Conservation (phyloP, 1,140 invertebrate species). For the Drosophila nasuta region DNA sequence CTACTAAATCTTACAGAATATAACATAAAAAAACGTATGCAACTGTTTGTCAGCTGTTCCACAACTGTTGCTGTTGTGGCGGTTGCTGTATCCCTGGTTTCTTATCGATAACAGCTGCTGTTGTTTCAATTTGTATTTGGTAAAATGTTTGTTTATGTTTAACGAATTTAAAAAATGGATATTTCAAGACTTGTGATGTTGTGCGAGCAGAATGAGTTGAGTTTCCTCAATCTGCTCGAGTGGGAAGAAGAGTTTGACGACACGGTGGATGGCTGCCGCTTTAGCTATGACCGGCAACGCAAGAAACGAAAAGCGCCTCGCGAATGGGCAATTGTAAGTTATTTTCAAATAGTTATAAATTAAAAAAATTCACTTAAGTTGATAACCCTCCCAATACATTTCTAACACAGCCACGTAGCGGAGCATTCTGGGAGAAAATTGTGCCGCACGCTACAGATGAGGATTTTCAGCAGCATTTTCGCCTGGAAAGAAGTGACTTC, state of each 20-base stretch:
- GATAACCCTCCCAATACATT: neutral
- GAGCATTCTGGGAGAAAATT: neutral
- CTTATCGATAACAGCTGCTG: conserved; percentile 17
- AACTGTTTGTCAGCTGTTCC: neutral
- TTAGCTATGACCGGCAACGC: neutral
- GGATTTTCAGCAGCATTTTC: neutral
- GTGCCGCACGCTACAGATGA: neutral
- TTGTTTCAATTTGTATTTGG: conserved; percentile 2
- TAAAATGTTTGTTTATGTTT: neutral
- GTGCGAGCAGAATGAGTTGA: neutral
- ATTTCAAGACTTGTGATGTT: neutral
- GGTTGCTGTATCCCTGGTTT: neutral
- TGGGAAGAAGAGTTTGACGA: conserved; percentile 1
- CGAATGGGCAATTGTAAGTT: neutral
- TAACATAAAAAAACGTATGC: no score
- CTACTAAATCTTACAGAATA: no score
- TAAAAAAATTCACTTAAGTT: neutral
- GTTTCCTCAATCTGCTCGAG: neutral
- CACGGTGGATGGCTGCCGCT: neutral
- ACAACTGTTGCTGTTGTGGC: neutral
- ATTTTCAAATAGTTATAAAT: neutral
- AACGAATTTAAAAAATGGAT: neutral
- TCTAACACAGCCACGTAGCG: neutral
- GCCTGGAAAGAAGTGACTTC: neutral
- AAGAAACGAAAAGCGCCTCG: neutral